Percentiles rank a stretch among this genome's conserved stretches.
These are phyloP conservation scores for Psilopsiagon aymara DNA, from an alignment of 2,113 vertebrate genomes.

Conservation along the genomic window DNA sequence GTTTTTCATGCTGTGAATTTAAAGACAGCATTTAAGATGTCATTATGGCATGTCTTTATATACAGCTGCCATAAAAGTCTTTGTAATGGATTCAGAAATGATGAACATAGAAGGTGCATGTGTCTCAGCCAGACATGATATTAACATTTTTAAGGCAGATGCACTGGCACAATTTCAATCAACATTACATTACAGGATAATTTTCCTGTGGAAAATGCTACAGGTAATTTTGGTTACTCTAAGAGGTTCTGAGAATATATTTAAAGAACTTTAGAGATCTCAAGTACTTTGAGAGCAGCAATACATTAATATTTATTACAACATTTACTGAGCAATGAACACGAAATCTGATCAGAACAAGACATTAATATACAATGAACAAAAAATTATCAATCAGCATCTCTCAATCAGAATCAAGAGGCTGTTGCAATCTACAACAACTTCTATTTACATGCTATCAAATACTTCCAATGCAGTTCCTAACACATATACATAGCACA, in stretches of 20 bases:
- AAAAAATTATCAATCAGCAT: neutral
- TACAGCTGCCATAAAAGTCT: slow-evolving; percentile 47
- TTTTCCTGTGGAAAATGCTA: slow-evolving; percentile 22
- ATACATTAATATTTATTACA: slow-evolving; percentile 49
- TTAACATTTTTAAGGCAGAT: slow-evolving; percentile 45
- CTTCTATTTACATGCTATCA: neutral
- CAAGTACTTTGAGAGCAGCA: neutral
- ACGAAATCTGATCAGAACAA: neutral
- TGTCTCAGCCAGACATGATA: slow-evolving; percentile 46
- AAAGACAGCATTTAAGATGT: slow-evolving; percentile 64
- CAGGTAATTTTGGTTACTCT: slow-evolving; percentile 33
- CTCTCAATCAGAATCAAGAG: neutral
- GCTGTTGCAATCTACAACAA: neutral
- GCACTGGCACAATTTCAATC: slow-evolving; percentile 55
- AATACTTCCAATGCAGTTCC: neutral
- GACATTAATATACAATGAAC: accelerated
- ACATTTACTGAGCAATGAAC: neutral
- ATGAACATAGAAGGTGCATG: slow-evolving; percentile 14
- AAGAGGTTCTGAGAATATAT: neutral
- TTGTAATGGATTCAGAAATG: slow-evolving; percentile 49
- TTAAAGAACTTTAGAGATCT: slow-evolving; percentile 22
- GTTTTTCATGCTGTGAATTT: slow-evolving; percentile 59
- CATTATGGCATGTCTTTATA: slow-evolving; percentile 54
- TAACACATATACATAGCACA: neutral
- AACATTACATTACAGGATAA: slow-evolving; percentile 5